Percentiles rank a stretch among this genome's conserved stretches.
Evolutionary conservation across 2,113 vertebrate species (phyloP).

Genomic region (Nymphicus hollandicus): DNA sequence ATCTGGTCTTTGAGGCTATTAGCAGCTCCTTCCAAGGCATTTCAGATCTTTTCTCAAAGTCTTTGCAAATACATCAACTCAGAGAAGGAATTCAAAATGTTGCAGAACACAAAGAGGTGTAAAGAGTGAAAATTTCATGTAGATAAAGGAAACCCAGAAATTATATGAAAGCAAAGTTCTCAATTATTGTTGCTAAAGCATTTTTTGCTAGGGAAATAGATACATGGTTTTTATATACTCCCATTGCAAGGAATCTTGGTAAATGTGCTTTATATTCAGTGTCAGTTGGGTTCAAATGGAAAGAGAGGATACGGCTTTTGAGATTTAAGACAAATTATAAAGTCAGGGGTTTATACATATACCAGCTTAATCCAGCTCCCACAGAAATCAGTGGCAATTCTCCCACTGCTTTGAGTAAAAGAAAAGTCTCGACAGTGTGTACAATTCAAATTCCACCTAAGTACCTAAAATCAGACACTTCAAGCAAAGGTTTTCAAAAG

Average conservation of each 20-base stretch:
- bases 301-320: neutral
- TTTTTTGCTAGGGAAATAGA: neutral
- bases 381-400: neutral
- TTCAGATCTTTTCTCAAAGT: constrained; percentile 25
- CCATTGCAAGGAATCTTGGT: neutral
- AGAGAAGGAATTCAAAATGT: constrained; percentile 2
- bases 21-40: constrained; percentile 44
- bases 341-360: neutral
- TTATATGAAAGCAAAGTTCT: neutral
- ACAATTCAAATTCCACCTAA: neutral
- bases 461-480: neutral
- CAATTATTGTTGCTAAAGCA: neutral
- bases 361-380: neutral
- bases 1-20: constrained; percentile 48
- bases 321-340: neutral
- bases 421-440: neutral
- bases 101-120: neutral
- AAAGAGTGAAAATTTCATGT: neutral
- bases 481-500: neutral
- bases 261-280: neutral
- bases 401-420: neutral
- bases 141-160: neutral
- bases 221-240: neutral
- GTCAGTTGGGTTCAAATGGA: neutral
- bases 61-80: constrained; percentile 27